Base-by-base conservation (phyloP, 2,113 vertebrate species). In the Thunnus thynnus region DNA sequence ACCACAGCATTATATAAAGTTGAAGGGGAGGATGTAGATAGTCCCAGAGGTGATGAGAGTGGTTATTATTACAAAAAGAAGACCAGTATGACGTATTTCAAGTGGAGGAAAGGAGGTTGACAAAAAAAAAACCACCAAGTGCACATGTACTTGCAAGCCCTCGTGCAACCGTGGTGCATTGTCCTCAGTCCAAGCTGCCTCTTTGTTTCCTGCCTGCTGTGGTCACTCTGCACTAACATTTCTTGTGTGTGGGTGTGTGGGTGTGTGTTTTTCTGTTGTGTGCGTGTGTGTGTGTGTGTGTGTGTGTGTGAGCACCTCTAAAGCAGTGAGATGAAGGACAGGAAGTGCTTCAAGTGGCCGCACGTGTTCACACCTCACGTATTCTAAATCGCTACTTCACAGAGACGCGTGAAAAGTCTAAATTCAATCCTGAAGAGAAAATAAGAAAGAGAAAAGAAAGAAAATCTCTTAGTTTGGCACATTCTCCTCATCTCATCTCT, bases 171-270 rank as follows among this genome's bases (percentile, higher is more conserved):
- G 55, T 25, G n/a, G 17, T 76, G n/a, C 7, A 67, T 69, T 56
- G 55, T 62, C 57, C 7, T 41, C 36, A 6, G 36, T 8, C 36
- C 36, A 9, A 41, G 36, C 36, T 41, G 36, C 9, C 36, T 41
- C 7, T 78, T 50, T 65, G 47, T 77, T 84, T 84, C 74, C 78
- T 78, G 70, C 13, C 25, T 67, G 32, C 60, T 78, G 48, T 63
- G 0, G 7, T 50, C 64, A 20, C 30, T 60, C 47, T 56, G 27
- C 51, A 36, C 60, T 16, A n/a, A 75, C 14, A 11, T 50, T 22
- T 13, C 58, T 3, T 18, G 30, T 25, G 1, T 56, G 27, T 30
- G 27, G 4, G 30, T 25, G 1, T 56, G 27, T 30, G 27, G 4
- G 32, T 36, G 32, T 36, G 32, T 8, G 5, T 8, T 2, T 36